Base-by-base conservation (phyloP, 2,113 vertebrate species). In the Garra rufa region DNA sequence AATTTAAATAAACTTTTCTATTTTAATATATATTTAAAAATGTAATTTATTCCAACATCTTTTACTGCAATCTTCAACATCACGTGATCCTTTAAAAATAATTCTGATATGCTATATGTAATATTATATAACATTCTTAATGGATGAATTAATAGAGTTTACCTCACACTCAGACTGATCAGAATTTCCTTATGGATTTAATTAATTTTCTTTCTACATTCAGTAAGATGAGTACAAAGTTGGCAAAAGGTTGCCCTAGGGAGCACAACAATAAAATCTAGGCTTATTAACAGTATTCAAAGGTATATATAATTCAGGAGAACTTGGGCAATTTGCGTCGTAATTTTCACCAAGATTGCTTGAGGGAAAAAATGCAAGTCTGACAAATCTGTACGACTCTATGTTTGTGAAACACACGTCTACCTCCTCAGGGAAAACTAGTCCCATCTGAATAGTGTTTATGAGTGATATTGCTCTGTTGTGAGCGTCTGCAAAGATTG, bases 351-450 rank as follows among this genome's bases (percentile, higher is more conserved):
- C 4, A 69, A 69, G 65, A 67, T 34, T 34, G 63, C 14, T 30
- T 9, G 63, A 67, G 28, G 28, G 65, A 69, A 38, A 69, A 41
- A 69, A 69, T 38, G 9, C 63, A 38, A 34, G 19, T 67, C 34
- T 4, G 6, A 30, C 15, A 67, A 38, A 70, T 70, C 34, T n/a
- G n/a, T n/a, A n/a, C n/a, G n/a, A n/a, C n/a, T n/a, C n/a, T n/a
- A 43, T 71, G 67, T 70, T 41, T 70, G 67, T n/a, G 69, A 43
- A 71, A 70, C 38, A 44, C 38, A 70, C 10, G 24, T 71, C 44
- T 43, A 3, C 21, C 46, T 75, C 73, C 73, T 30, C 24, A 26
- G 3, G 76, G 38, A 10, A 63, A 79, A 63, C 57, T 44, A 43
- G 55, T 61, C 77, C 41, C n/a, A 8, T 55, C 30, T 1, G 17